A percentile compares a stretch with the other conserved stretches of the same genome.
phyloP scores from a whole-genome alignment of 64 coral and sea anemone species.

The Stichodactyla mertensii region DNA sequence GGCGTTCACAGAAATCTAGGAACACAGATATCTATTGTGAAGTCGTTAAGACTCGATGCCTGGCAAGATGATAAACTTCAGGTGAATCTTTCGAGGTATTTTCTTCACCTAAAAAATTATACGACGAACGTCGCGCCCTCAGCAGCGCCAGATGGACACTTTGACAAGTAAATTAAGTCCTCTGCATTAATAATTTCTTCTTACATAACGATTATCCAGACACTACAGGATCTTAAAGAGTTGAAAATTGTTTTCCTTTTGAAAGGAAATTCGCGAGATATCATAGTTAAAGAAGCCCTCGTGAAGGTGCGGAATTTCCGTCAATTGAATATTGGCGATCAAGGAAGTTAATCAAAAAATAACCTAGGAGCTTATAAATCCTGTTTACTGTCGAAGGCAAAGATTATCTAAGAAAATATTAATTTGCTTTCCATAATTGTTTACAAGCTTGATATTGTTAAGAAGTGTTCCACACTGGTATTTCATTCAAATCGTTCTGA shows the following conservation, averaged over 20 bases:
- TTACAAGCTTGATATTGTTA: no score
- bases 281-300: background rate
- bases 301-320: background rate
- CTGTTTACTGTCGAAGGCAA: background rate
- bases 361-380: background rate
- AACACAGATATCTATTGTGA: conserved; percentile 67
- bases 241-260: background rate
- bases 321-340: background rate
- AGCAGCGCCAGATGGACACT: background rate
- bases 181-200: background rate
- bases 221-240: background rate
- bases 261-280: background rate
- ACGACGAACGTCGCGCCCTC: background rate
- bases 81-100: conserved; percentile 18
- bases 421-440: no score
- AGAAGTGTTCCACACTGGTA: no score
- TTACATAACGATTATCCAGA: background rate
- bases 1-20: conserved; percentile 92
- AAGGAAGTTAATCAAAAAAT: background rate
- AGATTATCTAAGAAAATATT: background rate
- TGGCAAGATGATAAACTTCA: conserved; percentile 85
- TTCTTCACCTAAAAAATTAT: background rate
- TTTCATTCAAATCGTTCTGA: no score
- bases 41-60: conserved; percentile 78
- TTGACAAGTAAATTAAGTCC: background rate